Conservation (phyloP, 2,888 invertebrate genomes). For the Calephelis perditalis region DNA sequence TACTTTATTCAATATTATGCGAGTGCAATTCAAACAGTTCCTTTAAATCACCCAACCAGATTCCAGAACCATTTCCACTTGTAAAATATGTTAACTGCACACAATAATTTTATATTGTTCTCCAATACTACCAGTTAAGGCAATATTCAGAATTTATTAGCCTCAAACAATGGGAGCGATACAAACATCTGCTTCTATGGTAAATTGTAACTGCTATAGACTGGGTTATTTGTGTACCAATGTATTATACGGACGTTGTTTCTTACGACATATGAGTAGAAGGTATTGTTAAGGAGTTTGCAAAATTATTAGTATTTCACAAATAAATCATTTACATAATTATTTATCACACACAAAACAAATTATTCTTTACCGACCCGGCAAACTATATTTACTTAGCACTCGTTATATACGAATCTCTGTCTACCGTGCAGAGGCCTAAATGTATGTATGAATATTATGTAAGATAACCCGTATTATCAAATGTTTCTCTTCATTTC, state of each 20-base stretch:
- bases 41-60: slow-evolving; percentile 7
- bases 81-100: slow-evolving; percentile 29
- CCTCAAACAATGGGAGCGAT: slow-evolving; percentile 14
- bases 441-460: too few relatives aligned
- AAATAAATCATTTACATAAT: too few relatives aligned
- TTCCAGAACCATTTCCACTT: slow-evolving; percentile 14
- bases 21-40: slow-evolving; percentile 1
- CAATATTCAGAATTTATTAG: slow-evolving; percentile 33
- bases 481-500: too few relatives aligned
- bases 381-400: too few relatives aligned
- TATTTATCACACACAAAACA: too few relatives aligned
- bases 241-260: background rate
- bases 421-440: too few relatives aligned
- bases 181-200: slow-evolving; percentile 10
- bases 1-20: slow-evolving; percentile 10
- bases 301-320: too few relatives aligned
- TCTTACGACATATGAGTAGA: too few relatives aligned
- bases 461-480: too few relatives aligned
- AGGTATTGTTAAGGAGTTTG: too few relatives aligned
- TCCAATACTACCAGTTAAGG: slow-evolving; percentile 28
- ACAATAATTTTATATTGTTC: slow-evolving; percentile 35
- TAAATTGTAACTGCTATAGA: background rate
- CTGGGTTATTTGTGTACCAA: slow-evolving; percentile 9
- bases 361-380: too few relatives aligned
- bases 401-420: too few relatives aligned